A percentile compares a stretch with the other conserved stretches of the same genome.
phyloP scores from a whole-genome alignment of 1,140 invertebrate species.

The Drosophila saltans region DNA sequence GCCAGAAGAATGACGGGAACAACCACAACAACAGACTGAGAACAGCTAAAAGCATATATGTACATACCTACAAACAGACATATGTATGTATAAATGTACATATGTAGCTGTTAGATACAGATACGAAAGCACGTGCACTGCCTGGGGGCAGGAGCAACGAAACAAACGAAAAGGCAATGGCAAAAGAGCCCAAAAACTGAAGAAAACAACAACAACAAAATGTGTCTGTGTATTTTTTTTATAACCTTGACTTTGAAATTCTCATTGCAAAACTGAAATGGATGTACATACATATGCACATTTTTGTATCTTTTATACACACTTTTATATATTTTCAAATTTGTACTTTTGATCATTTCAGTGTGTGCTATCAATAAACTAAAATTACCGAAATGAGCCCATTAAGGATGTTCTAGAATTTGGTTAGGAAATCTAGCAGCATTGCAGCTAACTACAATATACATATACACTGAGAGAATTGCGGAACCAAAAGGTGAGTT shows the following conservation, averaged over 20 bases:
- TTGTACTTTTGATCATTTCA: conserved; percentile 17
- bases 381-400: conserved; percentile 13
- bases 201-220: conserved; percentile 47
- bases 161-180: conserved; percentile 34
- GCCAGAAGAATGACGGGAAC: conserved; percentile 35
- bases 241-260: conserved; percentile 79
- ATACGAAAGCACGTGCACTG: conserved; percentile 58
- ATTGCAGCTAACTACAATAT: conserved; percentile 51
- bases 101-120: conserved; percentile 64
- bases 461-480: conserved; percentile 74
- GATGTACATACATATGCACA: conserved; percentile 17
- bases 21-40: conserved; percentile 25
- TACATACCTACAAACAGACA: not conserved
- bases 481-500: conserved; percentile 76
- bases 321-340: not conserved
- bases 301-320: conserved; percentile 15
- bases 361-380: conserved; percentile 24
- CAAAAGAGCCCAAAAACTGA: conserved; percentile 30
- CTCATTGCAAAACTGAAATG: conserved; percentile 64
- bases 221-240: conserved; percentile 39
- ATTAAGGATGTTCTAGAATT: conserved; percentile 12
- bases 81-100: not conserved
- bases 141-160: conserved; percentile 36
- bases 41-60: conserved; percentile 50
- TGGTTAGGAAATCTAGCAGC: conserved; percentile 14